phyloP scores from a whole-genome alignment of 64 coral and sea anemone genomes.

The Pocillopora verrucosa region DNA sequence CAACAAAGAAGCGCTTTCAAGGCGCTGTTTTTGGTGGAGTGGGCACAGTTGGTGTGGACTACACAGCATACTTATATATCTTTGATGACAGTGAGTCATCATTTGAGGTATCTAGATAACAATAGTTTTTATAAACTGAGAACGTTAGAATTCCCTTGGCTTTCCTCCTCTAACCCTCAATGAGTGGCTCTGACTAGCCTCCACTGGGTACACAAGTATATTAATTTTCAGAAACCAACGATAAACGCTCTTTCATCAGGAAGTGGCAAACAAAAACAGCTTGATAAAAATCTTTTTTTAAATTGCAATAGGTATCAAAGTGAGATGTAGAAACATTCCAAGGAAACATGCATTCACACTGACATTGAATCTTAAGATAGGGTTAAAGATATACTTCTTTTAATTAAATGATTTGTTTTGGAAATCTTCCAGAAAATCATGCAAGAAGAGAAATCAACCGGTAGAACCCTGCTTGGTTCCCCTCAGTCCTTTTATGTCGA shows the following conservation, averaged over 20 bases:
- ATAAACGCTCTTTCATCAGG: too few species aligned
- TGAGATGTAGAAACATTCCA: too few species aligned
- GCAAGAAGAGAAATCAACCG: neutral
- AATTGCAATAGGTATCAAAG: too few species aligned
- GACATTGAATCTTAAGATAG: too few species aligned
- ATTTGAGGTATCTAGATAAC: conserved; percentile 18
- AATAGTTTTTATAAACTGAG: neutral
- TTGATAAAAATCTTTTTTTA: too few species aligned
- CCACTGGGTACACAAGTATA: too few species aligned
- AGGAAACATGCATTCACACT: too few species aligned
- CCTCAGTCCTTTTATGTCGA: conserved; percentile 16
- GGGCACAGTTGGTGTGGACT: conserved; percentile 8
- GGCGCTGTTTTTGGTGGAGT: conserved; percentile 52
- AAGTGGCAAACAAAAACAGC: too few species aligned
- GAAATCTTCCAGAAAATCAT: conserved; percentile 16
- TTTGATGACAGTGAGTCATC: conserved; percentile 71
- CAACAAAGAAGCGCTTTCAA: conserved; percentile 52
- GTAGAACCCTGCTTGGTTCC: conserved; percentile 7
- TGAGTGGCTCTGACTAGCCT: too few species aligned
- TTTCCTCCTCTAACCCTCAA: too few species aligned
- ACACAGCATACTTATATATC: conserved; percentile 21
- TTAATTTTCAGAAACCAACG: too few species aligned
- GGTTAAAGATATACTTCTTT: neutral
- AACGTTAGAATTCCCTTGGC: too few species aligned
- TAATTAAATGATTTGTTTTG: neutral